Evolutionary conservation across 2,888 invertebrate species (phyloP).

Genomic region (Microplitis deprimator): DNA sequence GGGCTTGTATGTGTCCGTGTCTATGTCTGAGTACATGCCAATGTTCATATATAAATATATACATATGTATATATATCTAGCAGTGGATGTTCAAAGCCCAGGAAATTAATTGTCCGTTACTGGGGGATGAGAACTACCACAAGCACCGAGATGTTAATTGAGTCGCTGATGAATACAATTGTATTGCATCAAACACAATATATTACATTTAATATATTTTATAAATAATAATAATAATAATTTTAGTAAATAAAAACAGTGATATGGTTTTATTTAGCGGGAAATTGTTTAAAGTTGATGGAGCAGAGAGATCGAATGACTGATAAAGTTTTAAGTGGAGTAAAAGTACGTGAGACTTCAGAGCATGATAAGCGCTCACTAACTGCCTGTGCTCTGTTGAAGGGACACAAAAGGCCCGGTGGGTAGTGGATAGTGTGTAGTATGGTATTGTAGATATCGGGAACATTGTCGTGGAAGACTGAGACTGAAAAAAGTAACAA

Average conservation of each 20-base stretch:
- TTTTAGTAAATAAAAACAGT: neutral
- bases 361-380: conserved; percentile 27
- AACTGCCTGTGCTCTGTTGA: conserved; percentile 17
- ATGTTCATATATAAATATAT: neutral
- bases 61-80: neutral
- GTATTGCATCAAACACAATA: conserved; percentile 7
- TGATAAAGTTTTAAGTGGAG: neutral
- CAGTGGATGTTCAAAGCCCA: conserved; percentile 34
- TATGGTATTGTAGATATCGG: conserved; percentile 7
- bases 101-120: conserved; percentile 42
- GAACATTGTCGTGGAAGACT: neutral
- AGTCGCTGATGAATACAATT: conserved; percentile 29
- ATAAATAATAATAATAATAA: neutral
- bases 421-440: neutral
- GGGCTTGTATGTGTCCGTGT: conserved; percentile 27
- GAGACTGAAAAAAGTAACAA: conserved; percentile 1
- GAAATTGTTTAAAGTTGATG: neutral
- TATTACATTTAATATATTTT: neutral
- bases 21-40: neutral
- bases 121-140: conserved; percentile 21
- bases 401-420: neutral
- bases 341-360: neutral
- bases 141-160: conserved; percentile 31
- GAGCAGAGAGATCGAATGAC: neutral
- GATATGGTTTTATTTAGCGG: too few species aligned